Evolutionary conservation across 1,140 invertebrate species (phyloP).

Genomic region (Holcopasites calliopsidis): DNA sequence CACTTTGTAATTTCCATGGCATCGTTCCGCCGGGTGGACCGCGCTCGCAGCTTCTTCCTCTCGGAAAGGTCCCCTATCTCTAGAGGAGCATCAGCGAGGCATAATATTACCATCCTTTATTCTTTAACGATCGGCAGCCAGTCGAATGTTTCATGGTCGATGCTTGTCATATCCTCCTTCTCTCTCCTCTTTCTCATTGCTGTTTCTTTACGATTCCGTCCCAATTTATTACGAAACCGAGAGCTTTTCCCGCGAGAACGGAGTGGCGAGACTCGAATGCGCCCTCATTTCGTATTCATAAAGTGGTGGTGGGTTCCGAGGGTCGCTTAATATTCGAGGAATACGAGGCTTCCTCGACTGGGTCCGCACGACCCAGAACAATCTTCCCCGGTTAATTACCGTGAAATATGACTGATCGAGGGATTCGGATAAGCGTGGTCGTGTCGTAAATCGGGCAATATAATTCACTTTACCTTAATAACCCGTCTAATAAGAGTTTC

Average conservation of each 20-base stretch:
- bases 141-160: slow-evolving; percentile 46
- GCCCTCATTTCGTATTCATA: slow-evolving; percentile 62
- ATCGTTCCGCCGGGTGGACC: neutral
- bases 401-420: slow-evolving; percentile 48
- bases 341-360: slow-evolving; percentile 32
- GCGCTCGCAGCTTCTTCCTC: neutral
- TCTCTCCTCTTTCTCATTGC: neutral
- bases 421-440: slow-evolving; percentile 21
- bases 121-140: slow-evolving; percentile 62
- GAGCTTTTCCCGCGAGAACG: slow-evolving; percentile 51
- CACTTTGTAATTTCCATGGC: slow-evolving; percentile 29
- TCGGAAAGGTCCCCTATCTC: neutral
- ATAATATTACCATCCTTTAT: slow-evolving; percentile 65
- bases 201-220: slow-evolving; percentile 45
- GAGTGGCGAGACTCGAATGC: neutral
- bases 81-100: slow-evolving; percentile 30
- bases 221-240: slow-evolving; percentile 60
- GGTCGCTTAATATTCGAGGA: slow-evolving; percentile 55
- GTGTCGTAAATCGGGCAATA: slow-evolving; percentile 25
- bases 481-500: neutral
- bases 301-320: slow-evolving; percentile 19
- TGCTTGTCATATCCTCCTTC: neutral
- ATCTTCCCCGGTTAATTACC: slow-evolving; percentile 49
- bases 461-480: slow-evolving; percentile 32
- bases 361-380: neutral